Conservation (phyloP, 2,797 vertebrate genomes). For the Hyperoplus immaculatus region DNA sequence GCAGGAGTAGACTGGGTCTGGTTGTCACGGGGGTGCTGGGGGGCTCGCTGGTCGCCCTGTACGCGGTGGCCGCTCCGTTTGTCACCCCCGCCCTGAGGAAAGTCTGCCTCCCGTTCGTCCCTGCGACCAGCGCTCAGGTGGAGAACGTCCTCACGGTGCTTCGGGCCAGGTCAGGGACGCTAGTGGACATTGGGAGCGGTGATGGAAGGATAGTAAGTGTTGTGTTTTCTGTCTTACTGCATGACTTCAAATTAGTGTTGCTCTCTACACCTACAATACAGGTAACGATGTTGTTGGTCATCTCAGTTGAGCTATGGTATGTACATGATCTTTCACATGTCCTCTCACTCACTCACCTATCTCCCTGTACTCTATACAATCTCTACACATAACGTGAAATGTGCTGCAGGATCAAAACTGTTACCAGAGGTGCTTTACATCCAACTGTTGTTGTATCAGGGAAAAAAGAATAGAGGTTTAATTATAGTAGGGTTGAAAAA, state of each 20-base stretch:
- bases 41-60: slow-evolving; percentile 88
- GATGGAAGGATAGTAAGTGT: slow-evolving; percentile 95
- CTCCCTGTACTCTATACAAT: too few species aligned
- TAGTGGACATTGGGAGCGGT: slow-evolving; percentile 96
- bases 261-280: too few species aligned
- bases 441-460: too few species aligned
- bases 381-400: neutral
- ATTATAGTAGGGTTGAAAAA: too few species aligned
- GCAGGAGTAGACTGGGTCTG: slow-evolving; percentile 82
- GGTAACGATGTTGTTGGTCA: too few species aligned
- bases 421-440: neutral
- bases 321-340: too few species aligned
- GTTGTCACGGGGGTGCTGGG: slow-evolving; percentile 84
- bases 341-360: too few species aligned
- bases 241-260: neutral
- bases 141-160: slow-evolving; percentile 89
- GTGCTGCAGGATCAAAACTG: neutral
- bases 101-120: slow-evolving; percentile 95
- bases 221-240: neutral
- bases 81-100: slow-evolving; percentile 90
- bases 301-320: too few species aligned
- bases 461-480: too few species aligned
- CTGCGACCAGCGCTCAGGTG: slow-evolving; percentile 91
- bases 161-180: slow-evolving; percentile 80
- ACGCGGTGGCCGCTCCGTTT: slow-evolving; percentile 90